Evolutionary conservation across 2,113 vertebrate genomes (phyloP).

Genomic region (Tyrannus savana): DNA sequence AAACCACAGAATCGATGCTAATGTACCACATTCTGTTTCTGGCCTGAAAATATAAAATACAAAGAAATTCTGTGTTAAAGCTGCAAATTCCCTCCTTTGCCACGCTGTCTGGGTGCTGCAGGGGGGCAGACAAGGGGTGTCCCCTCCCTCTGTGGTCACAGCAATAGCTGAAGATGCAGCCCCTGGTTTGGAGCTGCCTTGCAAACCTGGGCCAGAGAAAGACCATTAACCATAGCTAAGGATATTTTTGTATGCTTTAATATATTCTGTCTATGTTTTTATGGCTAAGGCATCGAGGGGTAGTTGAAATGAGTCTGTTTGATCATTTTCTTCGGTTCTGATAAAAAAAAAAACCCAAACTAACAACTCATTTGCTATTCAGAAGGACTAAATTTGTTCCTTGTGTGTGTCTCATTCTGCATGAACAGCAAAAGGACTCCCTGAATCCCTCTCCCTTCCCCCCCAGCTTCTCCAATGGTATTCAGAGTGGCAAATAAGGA

Average conservation of each 20-base stretch:
- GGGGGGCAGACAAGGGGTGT: not conserved
- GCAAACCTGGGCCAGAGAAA: not conserved
- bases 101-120: not conserved
- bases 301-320: not conserved
- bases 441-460: not conserved
- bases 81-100: slow-evolving; percentile 40
- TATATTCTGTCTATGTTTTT: not conserved
- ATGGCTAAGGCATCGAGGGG: not conserved
- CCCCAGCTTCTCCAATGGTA: not conserved
- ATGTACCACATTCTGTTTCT: slow-evolving; percentile 50
- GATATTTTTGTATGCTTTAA: not conserved
- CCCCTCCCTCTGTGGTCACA: not conserved
- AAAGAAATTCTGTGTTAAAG: slow-evolving; percentile 40
- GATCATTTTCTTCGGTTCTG: not conserved
- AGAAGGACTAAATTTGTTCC: not conserved
- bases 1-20: slow-evolving; percentile 40
- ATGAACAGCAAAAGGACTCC: not conserved
- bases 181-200: not conserved
- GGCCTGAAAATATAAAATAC: slow-evolving; percentile 52
- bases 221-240: not conserved
- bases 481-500: slow-evolving; percentile 18
- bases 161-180: not conserved
- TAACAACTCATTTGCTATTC: not conserved
- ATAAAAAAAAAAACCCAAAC: not conserved
- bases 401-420: not conserved